Evolutionary conservation across 2,113 vertebrate genomes (phyloP), one percentile per base, ranked within the genome.

Genomic region (Microtus pennsylvanicus): DNA sequence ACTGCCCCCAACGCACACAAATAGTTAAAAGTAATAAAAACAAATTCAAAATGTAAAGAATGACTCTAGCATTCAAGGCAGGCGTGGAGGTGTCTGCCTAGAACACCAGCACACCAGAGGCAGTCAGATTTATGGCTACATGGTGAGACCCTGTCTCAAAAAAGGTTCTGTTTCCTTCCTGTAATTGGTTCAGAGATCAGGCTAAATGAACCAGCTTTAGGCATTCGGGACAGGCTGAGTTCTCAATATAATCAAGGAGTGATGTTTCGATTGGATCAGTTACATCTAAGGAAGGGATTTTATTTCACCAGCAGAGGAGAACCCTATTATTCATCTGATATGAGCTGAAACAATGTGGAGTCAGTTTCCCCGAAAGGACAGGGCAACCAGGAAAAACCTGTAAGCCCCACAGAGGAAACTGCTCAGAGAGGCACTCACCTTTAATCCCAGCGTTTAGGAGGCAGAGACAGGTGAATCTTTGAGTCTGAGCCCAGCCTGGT

Each of bases 171-270:
- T 33, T 30, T 65, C 26, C 42, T 3, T 76, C 47, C 85, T 67
- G 70, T 87, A 58, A 90, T 52, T 94, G 90, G 82, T 26, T 93
- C 58, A 69, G 89, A 24, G 19, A 67, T 50, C 55, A 93, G 75
- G 21, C 10, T 70, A 78, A 89, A 94, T 42, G 80, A 94, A 70
- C 85, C 75, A 93, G 50, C 75, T 83, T 28, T n/a, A 26, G 55
- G 55, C 63, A 63, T 83, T 82, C 21, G 24, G 42, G 24, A 21
- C 1, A 3, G 8, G 42, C 5, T 33, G 52, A 35, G 3, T 90
- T 83, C 72, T 93, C 63, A 33, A 12, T n/a, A 38, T 9, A 13
- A 11, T 55, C 11, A 33, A 24, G 33, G 26, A 14, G 24, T 22
- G 42, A 90, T 28, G 65, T 21, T 74, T 69, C 67, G 13, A 80